Conservation (phyloP, 2,797 vertebrate genomes). For the Echiichthys vipera region DNA sequence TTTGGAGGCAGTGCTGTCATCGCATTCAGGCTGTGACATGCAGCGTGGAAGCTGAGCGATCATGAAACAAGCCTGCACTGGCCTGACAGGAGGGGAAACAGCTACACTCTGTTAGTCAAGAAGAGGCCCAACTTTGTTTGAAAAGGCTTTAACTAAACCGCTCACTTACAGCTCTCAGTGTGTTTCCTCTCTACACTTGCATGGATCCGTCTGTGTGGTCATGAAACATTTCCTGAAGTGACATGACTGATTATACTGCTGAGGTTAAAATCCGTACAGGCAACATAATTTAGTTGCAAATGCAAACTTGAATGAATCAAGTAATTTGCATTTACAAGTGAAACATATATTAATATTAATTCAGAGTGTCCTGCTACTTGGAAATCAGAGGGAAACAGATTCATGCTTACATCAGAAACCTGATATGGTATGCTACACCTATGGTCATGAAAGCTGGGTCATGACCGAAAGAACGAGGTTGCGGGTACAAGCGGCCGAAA, state of each 20-base stretch:
- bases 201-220: background rate
- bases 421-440: background rate
- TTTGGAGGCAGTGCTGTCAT: constrained; percentile 36
- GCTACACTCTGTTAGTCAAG: constrained; percentile 16
- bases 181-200: background rate
- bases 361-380: background rate
- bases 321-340: background rate
- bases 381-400: background rate
- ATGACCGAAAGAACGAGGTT: no score
- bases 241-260: background rate
- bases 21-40: constrained; percentile 65
- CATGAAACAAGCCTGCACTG: constrained; percentile 66
- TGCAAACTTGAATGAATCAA: background rate
- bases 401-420: background rate
- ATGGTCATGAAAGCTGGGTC: no score
- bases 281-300: background rate
- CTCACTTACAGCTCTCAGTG: background rate
- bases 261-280: background rate
- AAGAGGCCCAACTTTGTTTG: background rate
- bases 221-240: background rate
- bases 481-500: no score
- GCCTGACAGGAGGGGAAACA: constrained; percentile 41
- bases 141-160: background rate
- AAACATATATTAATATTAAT: background rate
- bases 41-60: constrained; percentile 28